phyloP scores from a whole-genome alignment of 2,888 invertebrate genomes.

The Pterostichus niger region DNA sequence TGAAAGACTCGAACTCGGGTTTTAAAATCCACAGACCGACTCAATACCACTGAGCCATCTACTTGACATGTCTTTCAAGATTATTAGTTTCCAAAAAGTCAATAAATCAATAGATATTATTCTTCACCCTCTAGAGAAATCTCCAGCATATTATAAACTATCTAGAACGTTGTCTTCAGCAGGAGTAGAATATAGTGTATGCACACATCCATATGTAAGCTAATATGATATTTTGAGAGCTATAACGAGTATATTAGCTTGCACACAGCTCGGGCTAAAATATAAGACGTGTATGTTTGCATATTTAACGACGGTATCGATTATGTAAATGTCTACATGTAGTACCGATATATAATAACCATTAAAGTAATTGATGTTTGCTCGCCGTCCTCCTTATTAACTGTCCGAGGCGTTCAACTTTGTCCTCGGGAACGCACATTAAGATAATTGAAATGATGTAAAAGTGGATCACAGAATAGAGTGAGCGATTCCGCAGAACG shows the following conservation, averaged over 20 bases:
- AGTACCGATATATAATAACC: constrained; percentile 69
- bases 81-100: too few relatives aligned
- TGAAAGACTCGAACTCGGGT: too few relatives aligned
- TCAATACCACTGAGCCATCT: too few relatives aligned
- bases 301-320: constrained; percentile 66
- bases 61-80: too few relatives aligned
- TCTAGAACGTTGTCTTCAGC: neutral
- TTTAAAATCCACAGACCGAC: too few relatives aligned
- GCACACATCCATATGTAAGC: constrained; percentile 3
- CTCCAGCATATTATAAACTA: too few relatives aligned
- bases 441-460: constrained; percentile 65
- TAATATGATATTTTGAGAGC: neutral
- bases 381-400: constrained; percentile 62
- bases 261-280: constrained; percentile 25
- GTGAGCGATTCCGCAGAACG: neutral
- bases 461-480: constrained; percentile 48
- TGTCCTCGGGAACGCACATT: constrained; percentile 55
- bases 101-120: too few relatives aligned
- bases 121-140: too few relatives aligned
- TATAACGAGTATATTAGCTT: constrained; percentile 52
- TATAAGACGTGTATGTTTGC: constrained; percentile 63
- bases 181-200: neutral
- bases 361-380: constrained; percentile 72
- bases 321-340: constrained; percentile 63
- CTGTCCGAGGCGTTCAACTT: constrained; percentile 52